Evolutionary conservation across 2,888 invertebrate species (phyloP).

Genomic region (Cremastinae sp.): DNA sequence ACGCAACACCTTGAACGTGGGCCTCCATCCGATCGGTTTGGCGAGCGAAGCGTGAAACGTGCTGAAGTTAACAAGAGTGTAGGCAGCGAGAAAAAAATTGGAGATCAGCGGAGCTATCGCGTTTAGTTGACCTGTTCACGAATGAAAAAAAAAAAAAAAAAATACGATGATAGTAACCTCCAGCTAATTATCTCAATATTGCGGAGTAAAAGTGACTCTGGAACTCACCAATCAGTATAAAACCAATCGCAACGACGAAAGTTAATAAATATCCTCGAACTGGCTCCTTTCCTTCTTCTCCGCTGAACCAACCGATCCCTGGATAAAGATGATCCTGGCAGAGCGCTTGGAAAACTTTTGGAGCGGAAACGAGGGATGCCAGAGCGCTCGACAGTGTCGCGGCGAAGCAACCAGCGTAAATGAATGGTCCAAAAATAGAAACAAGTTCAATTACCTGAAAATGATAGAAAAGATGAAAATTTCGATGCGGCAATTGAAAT

Average conservation of each 20-base stretch:
- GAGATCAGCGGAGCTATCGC: conserved; percentile 95
- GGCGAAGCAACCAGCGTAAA: conserved; percentile 98
- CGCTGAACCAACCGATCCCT: conserved; percentile 93
- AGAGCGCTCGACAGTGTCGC: conserved; percentile 98
- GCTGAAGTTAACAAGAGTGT: conserved; percentile 95
- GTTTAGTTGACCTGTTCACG: conserved; percentile 93
- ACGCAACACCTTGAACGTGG: conserved; percentile 89
- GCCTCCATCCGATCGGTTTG: conserved; percentile 93
- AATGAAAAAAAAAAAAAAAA: conserved; percentile 66
- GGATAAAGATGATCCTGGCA: conserved; percentile 98
- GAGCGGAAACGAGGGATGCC: conserved; percentile 97
- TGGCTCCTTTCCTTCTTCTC: conserved; percentile 91
- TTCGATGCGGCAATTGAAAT: too few species aligned
- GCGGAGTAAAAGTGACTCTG: conserved; percentile 64
- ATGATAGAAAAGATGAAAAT: not conserved
- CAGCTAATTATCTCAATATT: conserved; percentile 39
- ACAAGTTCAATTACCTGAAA: conserved; percentile 90
- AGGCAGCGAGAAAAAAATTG: conserved; percentile 96
- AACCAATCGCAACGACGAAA: conserved; percentile 92
- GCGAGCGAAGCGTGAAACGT: conserved; percentile 96
- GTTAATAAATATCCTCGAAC: conserved; percentile 95
- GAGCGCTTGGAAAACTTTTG: conserved; percentile 95
- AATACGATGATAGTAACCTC: conserved; percentile 10
- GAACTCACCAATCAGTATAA: conserved; percentile 90
- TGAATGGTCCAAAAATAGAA: conserved; percentile 93